Percentiles rank a stretch among this genome's conserved stretches.
Conservation (phyloP, 2,888 invertebrate species). For the Phortica magna region DNA sequence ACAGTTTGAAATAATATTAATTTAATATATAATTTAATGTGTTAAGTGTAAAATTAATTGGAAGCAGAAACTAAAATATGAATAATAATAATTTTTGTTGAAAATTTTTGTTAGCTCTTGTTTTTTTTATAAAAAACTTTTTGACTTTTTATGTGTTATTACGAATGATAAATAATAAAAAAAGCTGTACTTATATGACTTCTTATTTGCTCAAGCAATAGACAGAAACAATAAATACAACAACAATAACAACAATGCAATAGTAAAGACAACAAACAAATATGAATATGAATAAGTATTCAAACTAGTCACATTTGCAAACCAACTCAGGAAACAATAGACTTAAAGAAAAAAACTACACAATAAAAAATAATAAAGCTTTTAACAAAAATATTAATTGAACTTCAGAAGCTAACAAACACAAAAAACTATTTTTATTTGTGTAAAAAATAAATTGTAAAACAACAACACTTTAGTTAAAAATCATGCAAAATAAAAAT, state of each 20-base stretch:
- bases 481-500: background rate
- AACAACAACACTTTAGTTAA: slow-evolving; percentile 54
- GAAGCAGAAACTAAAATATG: slow-evolving; percentile 15
- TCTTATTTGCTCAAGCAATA: slow-evolving; percentile 23
- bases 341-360: slow-evolving; percentile 20
- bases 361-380: slow-evolving; percentile 13
- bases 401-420: slow-evolving; percentile 34
- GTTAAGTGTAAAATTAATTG: slow-evolving; percentile 22
- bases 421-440: slow-evolving; percentile 15
- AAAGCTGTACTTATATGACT: slow-evolving; percentile 33
- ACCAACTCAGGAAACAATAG: slow-evolving; percentile 51
- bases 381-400: slow-evolving; percentile 27
- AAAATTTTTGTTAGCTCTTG: slow-evolving; percentile 73
- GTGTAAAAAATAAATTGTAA: slow-evolving; percentile 18
- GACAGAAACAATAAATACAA: slow-evolving; percentile 22
- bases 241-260: slow-evolving; percentile 31
- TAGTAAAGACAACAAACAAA: slow-evolving; percentile 27
- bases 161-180: slow-evolving; percentile 38
- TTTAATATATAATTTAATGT: slow-evolving; percentile 46
- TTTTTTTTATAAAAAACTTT: slow-evolving; percentile 58
- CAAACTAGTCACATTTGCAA: slow-evolving; percentile 49
- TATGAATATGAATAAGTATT: background rate
- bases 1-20: slow-evolving; percentile 36
- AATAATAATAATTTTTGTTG: slow-evolving; percentile 64
- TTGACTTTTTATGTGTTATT: slow-evolving; percentile 30